These are phyloP conservation scores for Athripsodes cinereus DNA, from an alignment of 2,888 invertebrate species.

Conservation along the genomic window DNA sequence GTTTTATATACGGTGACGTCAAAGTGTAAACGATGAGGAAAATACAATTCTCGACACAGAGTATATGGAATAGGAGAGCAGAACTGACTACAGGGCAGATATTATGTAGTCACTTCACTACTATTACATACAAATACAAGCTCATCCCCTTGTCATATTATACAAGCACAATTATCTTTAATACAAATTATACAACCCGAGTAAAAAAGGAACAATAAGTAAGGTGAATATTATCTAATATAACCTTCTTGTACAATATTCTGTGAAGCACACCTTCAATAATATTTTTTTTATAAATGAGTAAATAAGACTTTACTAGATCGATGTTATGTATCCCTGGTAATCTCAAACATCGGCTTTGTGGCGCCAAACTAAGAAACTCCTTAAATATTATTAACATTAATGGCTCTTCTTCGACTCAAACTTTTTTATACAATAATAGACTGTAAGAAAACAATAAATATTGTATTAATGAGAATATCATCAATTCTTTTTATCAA, in stretches of 20 bases:
- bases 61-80: conserved; percentile 18
- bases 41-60: conserved; percentile 10
- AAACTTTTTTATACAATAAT: conserved; percentile 11
- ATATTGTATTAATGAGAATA: too few relatives aligned
- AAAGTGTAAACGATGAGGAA: conserved; percentile 5
- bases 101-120: not conserved
- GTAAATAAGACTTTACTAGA: conserved; percentile 1
- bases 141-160: not conserved
- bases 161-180: not conserved
- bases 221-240: not conserved
- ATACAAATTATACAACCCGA: not conserved
- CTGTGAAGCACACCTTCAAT: too few relatives aligned
- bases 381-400: conserved; percentile 11
- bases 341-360: conserved; percentile 10
- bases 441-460: not conserved
- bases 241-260: too few relatives aligned
- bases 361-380: conserved; percentile 22
- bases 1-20: conserved; percentile 11
- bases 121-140: not conserved
- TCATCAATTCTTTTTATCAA: too few relatives aligned
- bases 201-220: conserved; percentile 1
- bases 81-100: conserved; percentile 12
- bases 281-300: too few relatives aligned
- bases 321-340: conserved; percentile 16
- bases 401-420: too few relatives aligned